Evolutionary conservation across 1,140 invertebrate species (phyloP).

Genomic region (Brachionus plicatilis): DNA sequence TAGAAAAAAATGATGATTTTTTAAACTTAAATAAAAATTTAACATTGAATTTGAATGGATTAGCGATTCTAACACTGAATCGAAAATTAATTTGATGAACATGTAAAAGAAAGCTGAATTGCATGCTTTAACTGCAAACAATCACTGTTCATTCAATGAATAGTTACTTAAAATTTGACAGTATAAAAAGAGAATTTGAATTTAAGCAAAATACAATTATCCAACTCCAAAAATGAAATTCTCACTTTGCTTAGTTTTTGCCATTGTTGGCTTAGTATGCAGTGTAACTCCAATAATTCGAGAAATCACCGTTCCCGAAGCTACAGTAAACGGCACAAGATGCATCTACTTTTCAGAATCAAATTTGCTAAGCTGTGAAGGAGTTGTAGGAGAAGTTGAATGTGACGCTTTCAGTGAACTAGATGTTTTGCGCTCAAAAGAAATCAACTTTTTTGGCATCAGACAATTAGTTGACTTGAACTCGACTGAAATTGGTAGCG

Average conservation of each 20-base stretch:
- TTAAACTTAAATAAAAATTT: no score
- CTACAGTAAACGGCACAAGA: neutral
- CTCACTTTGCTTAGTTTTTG: neutral
- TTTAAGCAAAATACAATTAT: neutral
- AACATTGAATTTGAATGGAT: no score
- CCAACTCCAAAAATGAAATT: slow-evolving; percentile 7
- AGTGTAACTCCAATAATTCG: neutral
- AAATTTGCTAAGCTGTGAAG: neutral
- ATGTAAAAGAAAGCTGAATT: neutral
- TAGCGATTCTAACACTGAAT: neutral
- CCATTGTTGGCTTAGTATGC: neutral
- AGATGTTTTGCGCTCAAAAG: neutral
- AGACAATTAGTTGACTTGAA: neutral
- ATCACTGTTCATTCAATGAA: neutral
- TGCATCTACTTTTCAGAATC: neutral
- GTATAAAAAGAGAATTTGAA: slow-evolving; percentile 1
- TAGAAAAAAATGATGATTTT: no score
- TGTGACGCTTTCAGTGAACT: slow-evolving; percentile 17
- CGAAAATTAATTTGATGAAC: neutral
- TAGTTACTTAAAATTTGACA: neutral
- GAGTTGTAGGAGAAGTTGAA: slow-evolving; percentile 15
- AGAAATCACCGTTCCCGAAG: neutral
- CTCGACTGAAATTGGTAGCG: neutral
- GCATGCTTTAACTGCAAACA: neutral
- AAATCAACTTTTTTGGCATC: slow-evolving; percentile 25